Percentiles rank a stretch among this genome's conserved stretches.
Evolutionary conservation across 30 jellyfish, hydroid and myxozoan species (phyloP).

Genomic region (Aurelia sp.): DNA sequence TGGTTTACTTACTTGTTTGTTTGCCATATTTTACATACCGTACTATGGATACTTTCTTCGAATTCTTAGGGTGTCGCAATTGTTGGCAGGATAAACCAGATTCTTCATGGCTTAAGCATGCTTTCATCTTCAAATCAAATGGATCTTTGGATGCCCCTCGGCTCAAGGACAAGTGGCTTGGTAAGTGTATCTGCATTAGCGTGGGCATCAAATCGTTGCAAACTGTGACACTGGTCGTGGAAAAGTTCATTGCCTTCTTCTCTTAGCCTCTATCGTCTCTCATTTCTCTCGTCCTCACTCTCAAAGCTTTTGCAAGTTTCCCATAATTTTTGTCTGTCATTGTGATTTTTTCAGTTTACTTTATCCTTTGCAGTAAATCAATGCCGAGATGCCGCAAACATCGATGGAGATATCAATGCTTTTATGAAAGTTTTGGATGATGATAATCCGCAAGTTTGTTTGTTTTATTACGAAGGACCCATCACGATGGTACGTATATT

Average conservation of each 20-base stretch:
- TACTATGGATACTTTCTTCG: too few relatives aligned
- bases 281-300: too few relatives aligned
- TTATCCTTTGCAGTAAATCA: slow-evolving; percentile 7
- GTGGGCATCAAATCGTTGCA: too few relatives aligned
- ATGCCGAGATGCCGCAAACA: slow-evolving; percentile 1
- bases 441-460: slow-evolving; percentile 8
- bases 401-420: slow-evolving; percentile 23
- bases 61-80: background rate
- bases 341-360: too few relatives aligned
- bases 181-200: background rate
- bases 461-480: slow-evolving; percentile 40
- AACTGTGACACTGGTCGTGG: too few relatives aligned
- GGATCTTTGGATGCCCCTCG: background rate
- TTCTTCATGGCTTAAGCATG: background rate
- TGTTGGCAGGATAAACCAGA: background rate
- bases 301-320: too few relatives aligned
- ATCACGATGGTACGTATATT: slow-evolving; percentile 16
- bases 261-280: too few relatives aligned
- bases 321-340: too few relatives aligned
- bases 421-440: slow-evolving; percentile 19
- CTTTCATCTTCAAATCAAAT: background rate
- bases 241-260: too few relatives aligned
- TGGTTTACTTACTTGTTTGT: too few relatives aligned
- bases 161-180: background rate
- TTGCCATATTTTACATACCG: too few relatives aligned